Evolutionary conservation across 1,140 invertebrate genomes (phyloP).

Genomic region (Brachionus rubens): DNA sequence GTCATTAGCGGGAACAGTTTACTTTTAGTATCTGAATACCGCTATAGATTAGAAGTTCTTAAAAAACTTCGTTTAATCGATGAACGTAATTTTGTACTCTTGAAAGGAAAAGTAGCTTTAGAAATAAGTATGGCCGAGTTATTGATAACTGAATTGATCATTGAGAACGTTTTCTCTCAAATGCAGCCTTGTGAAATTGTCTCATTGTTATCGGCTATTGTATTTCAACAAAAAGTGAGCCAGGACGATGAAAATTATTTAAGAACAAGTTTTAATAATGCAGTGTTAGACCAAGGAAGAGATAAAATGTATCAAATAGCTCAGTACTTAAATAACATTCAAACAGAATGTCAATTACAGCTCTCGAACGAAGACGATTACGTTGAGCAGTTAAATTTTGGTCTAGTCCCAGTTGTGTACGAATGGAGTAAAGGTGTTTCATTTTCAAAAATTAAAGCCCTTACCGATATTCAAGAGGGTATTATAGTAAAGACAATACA

Average conservation of each 20-base stretch:
- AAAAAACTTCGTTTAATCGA: conserved; percentile 70
- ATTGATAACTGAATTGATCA: conserved; percentile 90
- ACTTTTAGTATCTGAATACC: conserved; percentile 72
- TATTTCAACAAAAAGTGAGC: conserved; percentile 77
- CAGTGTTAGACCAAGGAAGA: conserved; percentile 61
- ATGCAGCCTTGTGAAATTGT: conserved; percentile 84
- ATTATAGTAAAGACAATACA: conserved; percentile 96
- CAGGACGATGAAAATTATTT: conserved; percentile 37
- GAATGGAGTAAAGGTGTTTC: conserved; percentile 77
- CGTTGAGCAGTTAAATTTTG: conserved; percentile 77
- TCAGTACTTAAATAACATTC: conserved; percentile 62
- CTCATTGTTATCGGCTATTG: conserved; percentile 80
- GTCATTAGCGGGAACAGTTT: conserved; percentile 79
- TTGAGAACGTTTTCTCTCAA: conserved; percentile 82
- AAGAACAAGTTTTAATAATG: conserved; percentile 46
- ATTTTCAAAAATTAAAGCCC: conserved; percentile 11
- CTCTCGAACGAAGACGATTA: conserved; percentile 61
- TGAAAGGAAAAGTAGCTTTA: conserved; percentile 90
- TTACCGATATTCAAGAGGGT: conserved; percentile 68
- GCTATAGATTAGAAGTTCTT: conserved; percentile 72
- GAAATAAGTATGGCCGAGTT: conserved; percentile 89
- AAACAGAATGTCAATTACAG: conserved; percentile 64
- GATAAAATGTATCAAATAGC: conserved; percentile 63
- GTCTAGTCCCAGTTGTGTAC: conserved; percentile 85
- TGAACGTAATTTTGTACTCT: conserved; percentile 69